Evolutionary conservation across 2,888 invertebrate species (phyloP).

Genomic region (Odontocerum albicorne): DNA sequence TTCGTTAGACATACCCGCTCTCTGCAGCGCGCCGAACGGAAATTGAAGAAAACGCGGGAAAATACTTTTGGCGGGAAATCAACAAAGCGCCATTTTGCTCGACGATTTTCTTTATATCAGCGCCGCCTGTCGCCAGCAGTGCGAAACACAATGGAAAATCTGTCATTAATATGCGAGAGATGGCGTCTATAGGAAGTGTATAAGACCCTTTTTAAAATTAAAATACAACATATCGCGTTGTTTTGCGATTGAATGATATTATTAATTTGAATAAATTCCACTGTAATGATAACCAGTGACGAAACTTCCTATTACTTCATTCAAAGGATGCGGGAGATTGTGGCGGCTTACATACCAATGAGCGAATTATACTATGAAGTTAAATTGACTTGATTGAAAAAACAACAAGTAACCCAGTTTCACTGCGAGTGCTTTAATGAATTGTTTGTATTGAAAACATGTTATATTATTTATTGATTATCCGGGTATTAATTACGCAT

Average conservation of each 20-base stretch:
- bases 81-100: neutral
- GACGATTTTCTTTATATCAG: slow-evolving; percentile 4
- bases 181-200: slow-evolving; percentile 8
- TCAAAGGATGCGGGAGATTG: no score
- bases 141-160: slow-evolving; percentile 7
- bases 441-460: no score
- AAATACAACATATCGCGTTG: neutral
- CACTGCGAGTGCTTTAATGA: no score
- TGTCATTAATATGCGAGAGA: slow-evolving; percentile 10
- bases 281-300: neutral
- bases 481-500: no score
- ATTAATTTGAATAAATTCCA: slow-evolving; percentile 11
- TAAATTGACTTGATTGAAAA: no score
- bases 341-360: no score
- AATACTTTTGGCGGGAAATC: neutral
- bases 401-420: no score
- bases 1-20: neutral
- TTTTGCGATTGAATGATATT: no score
- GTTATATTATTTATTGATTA: no score
- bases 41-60: slow-evolving; percentile 18
- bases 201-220: slow-evolving; percentile 1
- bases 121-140: slow-evolving; percentile 9
- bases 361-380: no score
- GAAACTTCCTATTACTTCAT: slow-evolving; percentile 10
- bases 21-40: slow-evolving; percentile 11